Conservation (phyloP, 1,140 invertebrate species). For the Neelides sp. region DNA sequence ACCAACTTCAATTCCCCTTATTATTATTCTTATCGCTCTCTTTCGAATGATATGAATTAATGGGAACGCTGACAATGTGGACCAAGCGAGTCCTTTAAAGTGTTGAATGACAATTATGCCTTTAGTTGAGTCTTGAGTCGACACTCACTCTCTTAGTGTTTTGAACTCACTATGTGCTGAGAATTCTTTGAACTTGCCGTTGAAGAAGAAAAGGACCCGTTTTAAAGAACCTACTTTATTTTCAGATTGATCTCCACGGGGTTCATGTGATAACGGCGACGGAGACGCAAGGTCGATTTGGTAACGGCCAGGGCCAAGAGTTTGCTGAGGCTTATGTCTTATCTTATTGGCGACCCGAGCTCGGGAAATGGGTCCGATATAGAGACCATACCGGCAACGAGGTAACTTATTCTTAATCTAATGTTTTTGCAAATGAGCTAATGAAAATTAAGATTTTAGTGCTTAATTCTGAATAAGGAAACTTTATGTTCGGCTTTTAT, state of each 20-base stretch:
- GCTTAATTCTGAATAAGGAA: too few relatives aligned
- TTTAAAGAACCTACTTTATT: constrained; percentile 1
- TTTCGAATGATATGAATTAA: constrained; percentile 24
- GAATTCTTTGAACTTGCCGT: too few relatives aligned
- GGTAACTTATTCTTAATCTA: too few relatives aligned
- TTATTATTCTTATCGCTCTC: too few relatives aligned
- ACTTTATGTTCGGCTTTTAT: too few relatives aligned
- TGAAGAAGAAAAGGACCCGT: too few relatives aligned
- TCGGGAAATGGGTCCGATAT: constrained; percentile 60
- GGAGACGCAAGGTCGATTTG: constrained; percentile 72
- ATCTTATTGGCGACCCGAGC: constrained; percentile 59
- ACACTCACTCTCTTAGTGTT: not conserved
- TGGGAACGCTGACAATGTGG: constrained; percentile 16
- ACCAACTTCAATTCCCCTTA: too few relatives aligned
- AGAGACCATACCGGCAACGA: constrained; percentile 53
- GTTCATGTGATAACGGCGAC: constrained; percentile 65
- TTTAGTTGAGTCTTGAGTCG: not conserved
- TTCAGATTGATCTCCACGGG: constrained; percentile 52
- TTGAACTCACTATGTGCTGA: not conserved
- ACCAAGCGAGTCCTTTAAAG: too few relatives aligned
- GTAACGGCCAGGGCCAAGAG: constrained; percentile 68
- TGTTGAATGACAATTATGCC: constrained; percentile 15
- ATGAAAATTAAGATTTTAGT: too few relatives aligned
- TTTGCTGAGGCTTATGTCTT: constrained; percentile 62
- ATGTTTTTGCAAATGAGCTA: too few relatives aligned